These are phyloP conservation scores for Diaphora mendica DNA, from an alignment of 2,888 invertebrate species.

Conservation along the genomic window DNA sequence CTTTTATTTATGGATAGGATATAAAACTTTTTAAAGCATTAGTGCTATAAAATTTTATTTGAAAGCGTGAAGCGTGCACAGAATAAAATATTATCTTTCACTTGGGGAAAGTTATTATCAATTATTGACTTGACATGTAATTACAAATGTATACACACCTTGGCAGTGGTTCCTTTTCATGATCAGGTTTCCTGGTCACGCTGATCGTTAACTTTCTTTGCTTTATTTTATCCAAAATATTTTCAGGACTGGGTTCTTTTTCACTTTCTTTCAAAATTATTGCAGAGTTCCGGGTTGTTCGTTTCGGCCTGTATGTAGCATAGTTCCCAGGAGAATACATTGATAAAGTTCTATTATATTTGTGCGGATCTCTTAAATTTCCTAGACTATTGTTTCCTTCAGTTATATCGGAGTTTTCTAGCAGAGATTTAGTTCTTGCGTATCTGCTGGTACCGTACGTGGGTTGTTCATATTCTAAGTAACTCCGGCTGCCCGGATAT, in stretches of 20 bases:
- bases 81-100: constrained; percentile 75
- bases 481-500: constrained; percentile 74
- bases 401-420: constrained; percentile 73
- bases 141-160: constrained; percentile 81
- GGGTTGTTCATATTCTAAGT: constrained; percentile 79
- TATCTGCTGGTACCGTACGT: constrained; percentile 77
- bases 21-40: constrained; percentile 78
- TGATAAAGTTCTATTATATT: constrained; percentile 80
- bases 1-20: constrained; percentile 60
- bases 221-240: constrained; percentile 83
- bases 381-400: constrained; percentile 70
- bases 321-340: constrained; percentile 83
- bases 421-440: constrained; percentile 78
- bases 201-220: constrained; percentile 82
- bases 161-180: constrained; percentile 75
- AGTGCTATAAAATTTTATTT: constrained; percentile 81
- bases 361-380: constrained; percentile 73
- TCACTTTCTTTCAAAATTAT: constrained; percentile 83
- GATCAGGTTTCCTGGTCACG: constrained; percentile 80
- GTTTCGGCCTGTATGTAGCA: constrained; percentile 82
- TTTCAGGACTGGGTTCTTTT: constrained; percentile 83
- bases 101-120: constrained; percentile 78
- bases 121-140: constrained; percentile 82
- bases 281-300: constrained; percentile 81
- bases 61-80: constrained; percentile 85